Evolutionary conservation across 2,113 vertebrate genomes (phyloP).

Genomic region (Chaetodon auriga): DNA sequence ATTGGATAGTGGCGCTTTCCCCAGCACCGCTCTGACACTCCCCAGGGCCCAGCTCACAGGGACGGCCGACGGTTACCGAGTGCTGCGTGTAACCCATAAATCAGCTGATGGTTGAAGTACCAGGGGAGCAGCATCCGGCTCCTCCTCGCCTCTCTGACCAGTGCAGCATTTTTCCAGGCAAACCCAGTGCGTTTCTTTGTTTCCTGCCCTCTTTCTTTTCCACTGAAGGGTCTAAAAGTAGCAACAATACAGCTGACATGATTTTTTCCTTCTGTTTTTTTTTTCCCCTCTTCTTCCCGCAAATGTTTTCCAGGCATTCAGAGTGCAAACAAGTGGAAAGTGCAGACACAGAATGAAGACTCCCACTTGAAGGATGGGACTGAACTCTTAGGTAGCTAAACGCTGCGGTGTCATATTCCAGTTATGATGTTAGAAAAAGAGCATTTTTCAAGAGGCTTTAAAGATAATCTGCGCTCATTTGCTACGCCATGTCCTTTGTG

Average conservation of each 20-base stretch:
- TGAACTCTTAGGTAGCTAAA: background rate
- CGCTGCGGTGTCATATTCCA: background rate
- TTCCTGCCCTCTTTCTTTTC: constrained; percentile 52
- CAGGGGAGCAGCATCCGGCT: constrained; percentile 48
- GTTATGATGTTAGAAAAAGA: background rate
- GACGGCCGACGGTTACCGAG: constrained; percentile 57
- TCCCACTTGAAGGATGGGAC: constrained; percentile 12
- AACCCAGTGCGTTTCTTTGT: constrained; percentile 22
- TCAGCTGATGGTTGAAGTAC: constrained; percentile 67
- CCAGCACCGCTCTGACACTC: constrained; percentile 2
- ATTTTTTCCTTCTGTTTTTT: constrained; percentile 29
- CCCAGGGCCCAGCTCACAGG: constrained; percentile 34
- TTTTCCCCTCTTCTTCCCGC: background rate
- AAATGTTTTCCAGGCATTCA: constrained; percentile 62
- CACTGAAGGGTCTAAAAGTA: constrained; percentile 62
- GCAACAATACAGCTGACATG: constrained; percentile 55
- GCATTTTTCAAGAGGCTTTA: background rate
- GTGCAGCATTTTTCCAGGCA: constrained; percentile 46
- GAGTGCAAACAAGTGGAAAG: constrained; percentile 45
- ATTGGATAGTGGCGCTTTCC: constrained; percentile 3
- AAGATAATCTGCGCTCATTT: background rate
- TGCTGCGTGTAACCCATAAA: constrained; percentile 64
- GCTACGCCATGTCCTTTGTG: too few species aligned
- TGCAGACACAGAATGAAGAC: background rate
- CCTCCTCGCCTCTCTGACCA: constrained; percentile 41